phyloP scores from a whole-genome alignment of 2,888 invertebrate species.

The Syrista parreyssii region DNA sequence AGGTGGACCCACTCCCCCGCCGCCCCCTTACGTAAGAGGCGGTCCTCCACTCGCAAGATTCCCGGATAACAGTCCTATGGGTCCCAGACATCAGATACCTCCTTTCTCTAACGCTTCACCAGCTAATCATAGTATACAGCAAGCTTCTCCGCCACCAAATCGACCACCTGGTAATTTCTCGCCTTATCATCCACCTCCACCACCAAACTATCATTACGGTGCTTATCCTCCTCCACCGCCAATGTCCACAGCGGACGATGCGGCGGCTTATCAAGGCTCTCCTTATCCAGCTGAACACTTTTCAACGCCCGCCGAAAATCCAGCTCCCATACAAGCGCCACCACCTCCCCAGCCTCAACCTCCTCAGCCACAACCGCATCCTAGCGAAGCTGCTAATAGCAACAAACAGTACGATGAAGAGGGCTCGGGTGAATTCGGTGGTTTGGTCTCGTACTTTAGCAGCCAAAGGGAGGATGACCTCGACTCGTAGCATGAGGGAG shows the following conservation, averaged over 20 bases:
- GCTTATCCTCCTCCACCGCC: constrained; percentile 65
- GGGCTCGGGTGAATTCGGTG: constrained; percentile 83
- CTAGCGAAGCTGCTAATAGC: constrained; percentile 44
- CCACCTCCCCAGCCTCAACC: constrained; percentile 34
- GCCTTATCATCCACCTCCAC: constrained; percentile 67
- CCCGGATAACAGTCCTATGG: constrained; percentile 44
- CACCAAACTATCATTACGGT: constrained; percentile 67
- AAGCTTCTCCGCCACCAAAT: constrained; percentile 61
- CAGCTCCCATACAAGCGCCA: constrained; percentile 41
- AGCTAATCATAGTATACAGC: constrained; percentile 54
- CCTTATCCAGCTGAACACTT: constrained; percentile 55
- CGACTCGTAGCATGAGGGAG: constrained; percentile 76
- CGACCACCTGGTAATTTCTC: constrained; percentile 62
- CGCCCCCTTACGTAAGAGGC: constrained; percentile 59
- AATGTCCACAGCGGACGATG: constrained; percentile 63
- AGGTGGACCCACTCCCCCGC: constrained; percentile 60
- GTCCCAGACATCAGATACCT: constrained; percentile 54
- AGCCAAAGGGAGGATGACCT: constrained; percentile 90
- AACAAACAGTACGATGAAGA: constrained; percentile 69
- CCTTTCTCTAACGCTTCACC: constrained; percentile 56
- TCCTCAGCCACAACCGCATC: constrained; percentile 34
- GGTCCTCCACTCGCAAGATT: constrained; percentile 59
- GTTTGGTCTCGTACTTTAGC: constrained; percentile 91
- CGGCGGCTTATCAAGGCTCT: constrained; percentile 64
- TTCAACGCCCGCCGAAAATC: constrained; percentile 40